A percentile compares a stretch with the other conserved stretches of the same genome.
phyloP scores from a whole-genome alignment of 2,797 vertebrate genomes.

The Rhadinocentrus ornatus region DNA sequence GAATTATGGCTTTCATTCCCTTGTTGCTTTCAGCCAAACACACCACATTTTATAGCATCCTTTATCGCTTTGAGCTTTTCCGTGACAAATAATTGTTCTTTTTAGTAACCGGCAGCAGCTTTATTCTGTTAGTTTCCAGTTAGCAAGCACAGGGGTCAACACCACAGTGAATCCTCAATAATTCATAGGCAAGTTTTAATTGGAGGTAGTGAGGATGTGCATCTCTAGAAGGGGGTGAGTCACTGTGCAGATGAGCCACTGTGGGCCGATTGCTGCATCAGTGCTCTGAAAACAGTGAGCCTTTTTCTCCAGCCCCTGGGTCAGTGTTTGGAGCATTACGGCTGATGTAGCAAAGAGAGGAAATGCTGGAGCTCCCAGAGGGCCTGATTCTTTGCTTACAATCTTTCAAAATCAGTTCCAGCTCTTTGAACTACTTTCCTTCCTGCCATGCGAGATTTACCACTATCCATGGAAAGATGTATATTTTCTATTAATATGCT shows the following conservation, averaged over 20 bases:
- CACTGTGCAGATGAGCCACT: conserved; percentile 43
- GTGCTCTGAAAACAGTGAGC: conserved; percentile 42
- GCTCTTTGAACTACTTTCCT: conserved; percentile 44
- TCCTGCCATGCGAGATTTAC: conserved; percentile 34
- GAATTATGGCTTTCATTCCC: background rate
- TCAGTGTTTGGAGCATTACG: conserved; percentile 19
- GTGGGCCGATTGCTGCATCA: conserved; percentile 40
- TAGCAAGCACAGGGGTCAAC: conserved; percentile 41
- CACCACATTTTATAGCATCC: conserved; percentile 1
- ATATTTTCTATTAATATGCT: conserved; percentile 58
- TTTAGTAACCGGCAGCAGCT: conserved; percentile 51
- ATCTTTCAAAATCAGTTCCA: conserved; percentile 43
- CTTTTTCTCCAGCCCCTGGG: conserved; percentile 34
- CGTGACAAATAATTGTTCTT: conserved; percentile 26
- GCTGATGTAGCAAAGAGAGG: conserved; percentile 27
- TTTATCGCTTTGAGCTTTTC: conserved; percentile 6
- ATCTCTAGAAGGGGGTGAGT: conserved; percentile 54
- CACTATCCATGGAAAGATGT: conserved; percentile 37
- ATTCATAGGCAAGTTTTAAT: conserved; percentile 67
- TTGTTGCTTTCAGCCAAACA: conserved; percentile 4
- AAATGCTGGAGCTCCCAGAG: conserved; percentile 30
- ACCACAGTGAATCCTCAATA: conserved; percentile 53
- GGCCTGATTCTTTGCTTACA: conserved; percentile 12
- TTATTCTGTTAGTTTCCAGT: conserved; percentile 33
- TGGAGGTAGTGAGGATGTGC: conserved; percentile 33